Evolutionary conservation across 2,113 vertebrate species (phyloP), one percentile per base, ranked within the genome.

Genomic region (Rhodinocichla rosea): DNA sequence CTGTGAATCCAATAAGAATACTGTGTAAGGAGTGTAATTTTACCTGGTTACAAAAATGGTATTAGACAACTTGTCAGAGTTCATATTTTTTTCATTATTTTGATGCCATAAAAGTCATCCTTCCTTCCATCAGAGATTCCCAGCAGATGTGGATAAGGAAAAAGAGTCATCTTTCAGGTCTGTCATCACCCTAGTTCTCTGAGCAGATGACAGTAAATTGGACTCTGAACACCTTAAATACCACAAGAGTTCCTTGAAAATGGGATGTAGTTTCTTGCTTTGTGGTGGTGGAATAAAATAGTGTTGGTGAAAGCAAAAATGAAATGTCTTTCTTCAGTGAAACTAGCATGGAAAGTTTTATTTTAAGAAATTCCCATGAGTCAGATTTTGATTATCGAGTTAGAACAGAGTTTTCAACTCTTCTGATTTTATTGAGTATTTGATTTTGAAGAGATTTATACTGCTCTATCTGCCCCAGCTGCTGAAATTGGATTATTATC

Each of bases 61-160:
- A 30, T 59, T 55, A 63, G 69, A 69, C 55, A 55, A 32, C 47
- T 78, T 87, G 74, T 76, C 65, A 76, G 56, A 89, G 42, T 79
- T 75, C 9, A 68, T 89, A 3, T 56, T 91, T 93, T 94, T 87
- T 85, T 79, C 78, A 88, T 87, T 80, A 91, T 85, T 92, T 92
- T 90, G 45, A 73, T 85, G 45, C 62, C 75, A 73, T 42, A 55
- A 57, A 89, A 83, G 37, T 90, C 45, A 39, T 49, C 13, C 7
- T 87, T 84, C 89, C 62, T 79, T 83, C 53, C 45, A 42, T 49
- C 40, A 53, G 76, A 53, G 15, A 64, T 65, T 89, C 65, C n/a
- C 53, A 84, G 57, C 22, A 71, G 37, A 63, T 32, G 52, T 40
- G 39, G 21, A 73, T 67, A 35, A 84, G 56, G 49, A 55, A 75